Evolutionary conservation across 2,113 vertebrate species (phyloP).

Genomic region (Ardeotis arabs): DNA sequence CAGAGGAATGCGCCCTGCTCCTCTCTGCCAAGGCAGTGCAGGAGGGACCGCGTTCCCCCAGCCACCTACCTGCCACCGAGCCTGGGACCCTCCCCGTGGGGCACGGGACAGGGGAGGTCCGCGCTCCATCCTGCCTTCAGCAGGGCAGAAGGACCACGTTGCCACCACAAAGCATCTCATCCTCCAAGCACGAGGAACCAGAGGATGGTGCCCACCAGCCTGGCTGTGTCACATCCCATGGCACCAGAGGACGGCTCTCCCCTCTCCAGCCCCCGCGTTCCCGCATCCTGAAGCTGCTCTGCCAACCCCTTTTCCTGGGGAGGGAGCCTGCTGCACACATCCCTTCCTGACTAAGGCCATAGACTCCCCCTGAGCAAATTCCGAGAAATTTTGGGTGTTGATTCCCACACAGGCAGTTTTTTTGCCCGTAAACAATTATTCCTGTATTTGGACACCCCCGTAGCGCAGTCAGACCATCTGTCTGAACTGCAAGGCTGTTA

Average conservation of each 20-base stretch:
- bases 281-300: neutral
- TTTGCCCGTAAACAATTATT: neutral
- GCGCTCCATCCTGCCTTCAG: rapidly evolving
- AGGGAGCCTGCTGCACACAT: neutral
- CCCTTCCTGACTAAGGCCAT: rapidly evolving
- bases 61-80: neutral
- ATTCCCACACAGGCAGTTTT: neutral
- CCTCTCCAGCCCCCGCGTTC: neutral
- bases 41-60: rapidly evolving
- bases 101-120: neutral
- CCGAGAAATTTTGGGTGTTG: neutral
- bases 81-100: rapidly evolving
- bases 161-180: neutral
- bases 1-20: constrained; percentile 9
- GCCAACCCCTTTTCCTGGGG: neutral
- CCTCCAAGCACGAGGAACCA: neutral
- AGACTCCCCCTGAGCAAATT: neutral
- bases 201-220: neutral
- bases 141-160: neutral
- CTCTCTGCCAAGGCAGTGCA: neutral
- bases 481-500: neutral
- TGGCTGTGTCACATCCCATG: rapidly evolving
- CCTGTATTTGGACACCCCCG: neutral
- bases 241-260: neutral
- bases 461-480: neutral